These are phyloP conservation scores for Spicauda simplicius DNA, from an alignment of 2,888 invertebrate genomes.

Conservation along the genomic window DNA sequence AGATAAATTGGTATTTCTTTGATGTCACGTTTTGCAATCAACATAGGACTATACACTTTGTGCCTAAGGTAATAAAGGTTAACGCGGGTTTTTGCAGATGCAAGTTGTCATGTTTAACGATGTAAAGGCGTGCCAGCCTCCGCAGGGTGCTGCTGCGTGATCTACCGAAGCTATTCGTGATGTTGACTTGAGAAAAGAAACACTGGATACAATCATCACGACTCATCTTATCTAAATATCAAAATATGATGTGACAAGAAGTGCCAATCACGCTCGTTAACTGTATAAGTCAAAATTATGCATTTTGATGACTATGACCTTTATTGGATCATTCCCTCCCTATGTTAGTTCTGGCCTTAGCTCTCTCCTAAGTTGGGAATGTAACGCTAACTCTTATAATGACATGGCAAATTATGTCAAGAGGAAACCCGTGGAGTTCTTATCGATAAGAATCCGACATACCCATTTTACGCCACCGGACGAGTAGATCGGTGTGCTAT, in stretches of 20 bases:
- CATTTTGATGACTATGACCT: no score
- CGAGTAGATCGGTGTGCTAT: no score
- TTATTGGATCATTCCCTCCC: no score
- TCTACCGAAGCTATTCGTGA: conserved; percentile 4
- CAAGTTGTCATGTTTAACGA: neutral
- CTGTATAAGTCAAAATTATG: neutral
- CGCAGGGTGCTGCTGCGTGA: conserved; percentile 26
- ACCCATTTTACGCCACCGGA: no score
- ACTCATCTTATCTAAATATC: conserved; percentile 17
- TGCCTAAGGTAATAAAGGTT: neutral
- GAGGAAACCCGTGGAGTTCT: no score
- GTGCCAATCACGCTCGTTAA: conserved; percentile 3
- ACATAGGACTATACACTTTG: neutral
- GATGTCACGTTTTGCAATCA: neutral
- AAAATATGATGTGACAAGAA: neutral
- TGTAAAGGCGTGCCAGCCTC: conserved; percentile 38
- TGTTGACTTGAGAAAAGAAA: conserved; percentile 1
- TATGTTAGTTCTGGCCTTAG: no score
- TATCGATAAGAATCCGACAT: no score
- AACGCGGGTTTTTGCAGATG: neutral
- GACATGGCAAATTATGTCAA: no score
- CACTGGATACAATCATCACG: conserved; percentile 4
- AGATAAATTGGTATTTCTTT: neutral
- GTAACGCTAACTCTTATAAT: no score
- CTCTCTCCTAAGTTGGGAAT: no score